Evolutionary conservation across 2,888 invertebrate species (phyloP), one percentile per base, ranked within the genome.

Genomic region (Belgica antarctica): DNA sequence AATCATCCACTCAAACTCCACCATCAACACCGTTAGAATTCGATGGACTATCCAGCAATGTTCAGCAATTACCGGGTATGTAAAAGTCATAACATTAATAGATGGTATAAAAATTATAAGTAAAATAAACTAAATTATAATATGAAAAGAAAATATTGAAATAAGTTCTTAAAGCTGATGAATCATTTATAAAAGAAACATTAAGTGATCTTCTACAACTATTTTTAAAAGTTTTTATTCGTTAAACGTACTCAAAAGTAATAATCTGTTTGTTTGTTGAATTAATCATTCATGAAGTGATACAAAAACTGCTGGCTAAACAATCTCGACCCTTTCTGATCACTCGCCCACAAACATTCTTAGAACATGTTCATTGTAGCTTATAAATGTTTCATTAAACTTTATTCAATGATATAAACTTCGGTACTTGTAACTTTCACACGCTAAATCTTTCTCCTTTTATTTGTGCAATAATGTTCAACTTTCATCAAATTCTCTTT

Each of bases 61-160:
- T 57, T 59, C 69, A 59, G 69, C 69, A 69, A 69, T 69, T 69
- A 69, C 69, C 57, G 36, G 69, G 69, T 69, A 69, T 69, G 69
- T 69, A 59, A 57, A 27, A 61, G 28, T 61, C 5, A 47, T 47
- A 47, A 8, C 15, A 15, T 47, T 5, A 47, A 47, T 12, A 47
- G 17, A 47, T 47, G 17, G 7, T 34, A 8, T 34, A 34, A 8
- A 34, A 34, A 34, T 52, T 22, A 7, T 52, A 41, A 52, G 17
- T 46, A 46, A 46, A 15, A 4, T 46, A n/a, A 46, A 7, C n/a
- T 52, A 52, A 52, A 41, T n/a, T n/a, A 41, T 41, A 41, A 41
- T 15, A n/a, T 41, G 15, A 41, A 41, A 5, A 41, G 41, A 41
- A 31, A 41, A 41, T 41, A 41, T 41, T 41, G 41, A 41, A 41